Evolutionary conservation across 2,888 invertebrate species (phyloP), one percentile per base, ranked within the genome.

Genomic region (Torymus auratus): DNA sequence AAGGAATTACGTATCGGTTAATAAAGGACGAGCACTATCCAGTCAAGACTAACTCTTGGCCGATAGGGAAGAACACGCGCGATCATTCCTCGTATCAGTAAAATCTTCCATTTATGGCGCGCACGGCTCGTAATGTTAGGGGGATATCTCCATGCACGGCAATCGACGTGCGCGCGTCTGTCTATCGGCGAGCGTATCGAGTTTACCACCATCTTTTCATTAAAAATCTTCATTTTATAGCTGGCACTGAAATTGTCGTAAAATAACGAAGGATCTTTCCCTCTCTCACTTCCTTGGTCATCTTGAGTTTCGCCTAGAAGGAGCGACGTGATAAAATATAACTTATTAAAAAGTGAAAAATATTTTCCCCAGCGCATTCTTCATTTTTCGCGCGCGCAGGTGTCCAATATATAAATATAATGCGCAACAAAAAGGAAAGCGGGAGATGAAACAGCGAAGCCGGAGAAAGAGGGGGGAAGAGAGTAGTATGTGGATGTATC

Each of bases 121-220:
- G 78, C 69, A 73, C 80, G 77, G 85, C 83, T 86, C 88, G 85
- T 89, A 90, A 90, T 84, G 83, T 89, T 86, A 84, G 83, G 86
- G 87, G 86, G 87, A 89, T 87, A 87, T 89, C 90, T 90, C 88
- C 88, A 89, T 90, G 85, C 2, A 20, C 41, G 55, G 17, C 15
- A 12, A 12, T 64, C 53, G 64, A 7, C 53, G 56, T 23, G n/a
- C 12, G 5, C 15, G 28, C 67, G 20, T 28, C 73, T 20, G 55
- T 15, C 70, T 52, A 64, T 77, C 58, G 15, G 50, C 7, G n/a
- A 52, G 15, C 64, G 20, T 53, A 65, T 78, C 64, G 13, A 56
- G 52, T 68, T 28, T 28, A 28, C 28, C 28, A 23, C 68, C 67
- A 73, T 76, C 78, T 71, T 75, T 78, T 75, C 75, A 61, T 82